phyloP scores from a whole-genome alignment of 2,888 invertebrate genomes.

The Drosophila meridiana region DNA sequence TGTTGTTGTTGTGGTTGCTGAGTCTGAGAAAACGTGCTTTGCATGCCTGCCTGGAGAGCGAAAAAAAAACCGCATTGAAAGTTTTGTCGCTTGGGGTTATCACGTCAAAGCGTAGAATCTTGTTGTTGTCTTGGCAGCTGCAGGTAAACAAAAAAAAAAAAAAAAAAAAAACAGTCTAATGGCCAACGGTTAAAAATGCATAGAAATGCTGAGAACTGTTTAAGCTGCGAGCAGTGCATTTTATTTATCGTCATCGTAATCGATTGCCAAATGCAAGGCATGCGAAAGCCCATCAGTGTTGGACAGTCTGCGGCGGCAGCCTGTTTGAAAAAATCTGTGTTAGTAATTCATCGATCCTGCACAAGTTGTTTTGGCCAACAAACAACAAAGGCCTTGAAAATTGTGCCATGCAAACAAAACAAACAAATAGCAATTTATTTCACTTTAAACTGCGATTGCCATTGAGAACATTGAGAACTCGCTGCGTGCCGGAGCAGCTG shows the following conservation, averaged over 20 bases:
- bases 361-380: slow-evolving; percentile 4
- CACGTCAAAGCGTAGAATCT: slow-evolving; percentile 57
- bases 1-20: slow-evolving; percentile 23
- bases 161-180: slow-evolving; percentile 41
- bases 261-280: slow-evolving; percentile 38
- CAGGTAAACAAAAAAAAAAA: slow-evolving; percentile 23
- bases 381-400: slow-evolving; percentile 65
- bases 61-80: slow-evolving; percentile 63
- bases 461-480: slow-evolving; percentile 63
- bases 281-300: not conserved
- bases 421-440: slow-evolving; percentile 51
- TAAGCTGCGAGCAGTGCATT: slow-evolving; percentile 14
- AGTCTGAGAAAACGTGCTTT: slow-evolving; percentile 75
- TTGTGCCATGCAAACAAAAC: slow-evolving; percentile 61
- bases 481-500: slow-evolving; percentile 12
- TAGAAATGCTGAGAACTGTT: slow-evolving; percentile 29
- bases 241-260: slow-evolving; percentile 32
- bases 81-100: slow-evolving; percentile 78
- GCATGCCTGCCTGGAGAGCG: slow-evolving; percentile 57
- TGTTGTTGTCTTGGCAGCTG: slow-evolving; percentile 50
- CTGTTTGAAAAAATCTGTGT: not conserved
- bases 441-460: slow-evolving; percentile 62
- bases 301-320: not conserved
- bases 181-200: slow-evolving; percentile 58
- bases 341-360: slow-evolving; percentile 19